Conservation (phyloP, 2,888 invertebrate genomes). For the Bimastos eiseni region DNA sequence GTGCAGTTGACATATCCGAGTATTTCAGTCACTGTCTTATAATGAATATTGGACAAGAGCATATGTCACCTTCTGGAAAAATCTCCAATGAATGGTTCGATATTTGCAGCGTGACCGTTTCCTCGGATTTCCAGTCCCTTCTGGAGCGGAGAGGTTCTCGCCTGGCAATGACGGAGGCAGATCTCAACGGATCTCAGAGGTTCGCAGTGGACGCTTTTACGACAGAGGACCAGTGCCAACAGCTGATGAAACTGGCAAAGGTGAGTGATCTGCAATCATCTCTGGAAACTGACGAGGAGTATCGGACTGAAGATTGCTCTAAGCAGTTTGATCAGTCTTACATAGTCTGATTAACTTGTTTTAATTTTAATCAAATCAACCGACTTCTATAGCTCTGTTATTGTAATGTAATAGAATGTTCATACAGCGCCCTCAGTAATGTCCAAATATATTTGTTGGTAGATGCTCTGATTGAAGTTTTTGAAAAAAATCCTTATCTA, state of each 20-base stretch:
- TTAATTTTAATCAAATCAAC: too few species aligned
- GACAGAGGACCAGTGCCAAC: conserved; percentile 53
- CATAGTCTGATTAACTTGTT: too few species aligned
- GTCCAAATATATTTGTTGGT: too few species aligned
- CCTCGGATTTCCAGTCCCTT: conserved; percentile 32
- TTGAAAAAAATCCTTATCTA: too few species aligned
- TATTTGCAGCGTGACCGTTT: conserved; percentile 14
- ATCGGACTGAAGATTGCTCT: too few species aligned
- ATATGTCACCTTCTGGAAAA: neutral
- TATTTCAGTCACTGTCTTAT: neutral
- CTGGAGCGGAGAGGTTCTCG: conserved; percentile 33
- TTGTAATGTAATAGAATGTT: too few species aligned
- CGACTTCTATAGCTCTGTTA: too few species aligned
- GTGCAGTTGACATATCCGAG: neutral
- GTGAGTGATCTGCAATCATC: conserved; percentile 44
- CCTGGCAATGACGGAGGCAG: conserved; percentile 39
- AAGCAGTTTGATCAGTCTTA: too few species aligned
- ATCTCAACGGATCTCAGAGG: conserved; percentile 48
- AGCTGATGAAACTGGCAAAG: conserved; percentile 51
- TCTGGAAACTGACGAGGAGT: neutral
- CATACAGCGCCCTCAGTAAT: too few species aligned
- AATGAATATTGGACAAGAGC: neutral
- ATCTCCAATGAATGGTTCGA: too few species aligned
- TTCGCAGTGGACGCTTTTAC: conserved; percentile 55
- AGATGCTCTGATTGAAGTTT: too few species aligned